These are phyloP conservation scores for Drosophila insularis DNA, from an alignment of 1,140 invertebrate genomes.

Conservation along the genomic window DNA sequence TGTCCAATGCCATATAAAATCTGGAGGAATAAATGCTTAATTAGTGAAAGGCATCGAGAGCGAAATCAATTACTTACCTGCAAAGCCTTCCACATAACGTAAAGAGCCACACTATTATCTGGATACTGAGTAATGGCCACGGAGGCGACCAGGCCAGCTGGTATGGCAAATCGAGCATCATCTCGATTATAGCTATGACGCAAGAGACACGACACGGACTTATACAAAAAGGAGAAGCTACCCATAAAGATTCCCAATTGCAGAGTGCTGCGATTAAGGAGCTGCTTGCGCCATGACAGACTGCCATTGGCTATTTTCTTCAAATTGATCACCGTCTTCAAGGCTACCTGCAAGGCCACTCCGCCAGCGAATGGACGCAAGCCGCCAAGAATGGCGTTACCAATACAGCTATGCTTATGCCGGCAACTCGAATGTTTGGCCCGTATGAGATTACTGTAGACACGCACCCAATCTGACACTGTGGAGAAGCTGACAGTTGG, in stretches of 20 bases:
- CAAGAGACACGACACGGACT: slow-evolving; percentile 85
- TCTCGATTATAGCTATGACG: slow-evolving; percentile 84
- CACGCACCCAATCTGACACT: slow-evolving; percentile 59
- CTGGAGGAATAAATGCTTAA: slow-evolving; percentile 70
- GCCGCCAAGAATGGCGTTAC: slow-evolving; percentile 84
- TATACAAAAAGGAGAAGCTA: slow-evolving; percentile 86
- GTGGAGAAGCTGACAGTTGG: slow-evolving; percentile 55
- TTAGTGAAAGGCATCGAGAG: background rate
- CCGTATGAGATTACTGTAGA: slow-evolving; percentile 64
- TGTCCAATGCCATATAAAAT: slow-evolving; percentile 85
- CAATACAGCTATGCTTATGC: slow-evolving; percentile 85
- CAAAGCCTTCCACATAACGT: slow-evolving; percentile 88
- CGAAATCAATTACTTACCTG: slow-evolving; percentile 83
- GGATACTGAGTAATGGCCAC: slow-evolving; percentile 86
- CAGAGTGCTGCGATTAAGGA: slow-evolving; percentile 84
- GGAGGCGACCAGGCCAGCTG: slow-evolving; percentile 86
- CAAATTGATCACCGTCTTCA: slow-evolving; percentile 83
- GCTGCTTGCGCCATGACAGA: slow-evolving; percentile 83
- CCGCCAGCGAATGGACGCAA: slow-evolving; percentile 85
- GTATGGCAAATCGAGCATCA: slow-evolving; percentile 85
- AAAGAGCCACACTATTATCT: slow-evolving; percentile 87
- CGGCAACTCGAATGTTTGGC: slow-evolving; percentile 84
- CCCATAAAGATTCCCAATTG: slow-evolving; percentile 86
- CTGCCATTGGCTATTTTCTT: slow-evolving; percentile 83
- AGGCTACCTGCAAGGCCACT: slow-evolving; percentile 84